Conservation (phyloP, 1,140 invertebrate species). For the Achroia grisella region DNA sequence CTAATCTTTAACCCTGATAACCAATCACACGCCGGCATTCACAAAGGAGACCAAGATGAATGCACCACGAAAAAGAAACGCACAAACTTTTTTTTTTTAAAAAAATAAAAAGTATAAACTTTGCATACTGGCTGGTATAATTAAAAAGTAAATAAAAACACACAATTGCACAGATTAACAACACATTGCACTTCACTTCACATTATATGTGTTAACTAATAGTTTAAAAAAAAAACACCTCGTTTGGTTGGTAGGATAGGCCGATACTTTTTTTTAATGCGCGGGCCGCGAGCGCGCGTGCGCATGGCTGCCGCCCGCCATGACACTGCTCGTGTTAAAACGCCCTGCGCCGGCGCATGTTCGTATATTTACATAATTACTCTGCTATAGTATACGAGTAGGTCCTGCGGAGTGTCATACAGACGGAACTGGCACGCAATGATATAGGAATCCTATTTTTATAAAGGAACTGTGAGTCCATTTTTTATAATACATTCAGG, state of each 20-base stretch:
- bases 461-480: not conserved
- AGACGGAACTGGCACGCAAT: not conserved
- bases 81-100: too few species aligned
- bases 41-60: too few species aligned
- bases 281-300: conserved; percentile 33
- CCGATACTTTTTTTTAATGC: conserved; percentile 16
- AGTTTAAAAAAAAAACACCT: not conserved
- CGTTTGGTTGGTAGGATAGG: not conserved
- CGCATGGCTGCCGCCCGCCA: conserved; percentile 38
- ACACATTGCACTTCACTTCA: not conserved
- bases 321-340: conserved; percentile 46
- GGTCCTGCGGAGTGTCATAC: conserved; percentile 31
- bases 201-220: too few species aligned
- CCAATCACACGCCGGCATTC: too few species aligned
- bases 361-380: conserved; percentile 51
- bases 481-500: too few species aligned
- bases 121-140: not conserved
- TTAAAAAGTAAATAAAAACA: not conserved
- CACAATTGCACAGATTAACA: not conserved
- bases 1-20: not conserved
- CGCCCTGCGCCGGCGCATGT: conserved; percentile 38
- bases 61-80: too few species aligned
- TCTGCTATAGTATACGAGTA: too few species aligned
- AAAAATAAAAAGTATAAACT: too few species aligned
- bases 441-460: not conserved